Conservation (phyloP, 1,140 invertebrate species). For the Copidosoma floridanum region DNA sequence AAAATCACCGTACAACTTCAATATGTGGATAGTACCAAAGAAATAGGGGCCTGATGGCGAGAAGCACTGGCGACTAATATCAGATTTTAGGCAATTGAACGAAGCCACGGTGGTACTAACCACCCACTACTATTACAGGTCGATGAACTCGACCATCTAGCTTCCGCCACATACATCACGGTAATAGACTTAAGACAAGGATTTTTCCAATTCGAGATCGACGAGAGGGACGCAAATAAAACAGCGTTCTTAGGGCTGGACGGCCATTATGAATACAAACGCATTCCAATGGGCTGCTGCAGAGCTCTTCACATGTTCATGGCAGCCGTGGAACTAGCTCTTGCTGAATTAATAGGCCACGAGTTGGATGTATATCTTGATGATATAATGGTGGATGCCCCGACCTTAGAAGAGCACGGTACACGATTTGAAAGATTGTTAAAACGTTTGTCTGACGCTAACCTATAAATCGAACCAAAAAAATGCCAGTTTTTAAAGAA, state of each 20-base stretch:
- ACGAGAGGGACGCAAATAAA: constrained; percentile 43
- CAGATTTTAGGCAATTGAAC: constrained; percentile 31
- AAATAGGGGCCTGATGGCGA: constrained; percentile 43
- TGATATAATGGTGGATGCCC: constrained; percentile 42
- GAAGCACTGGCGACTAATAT: constrained; percentile 30
- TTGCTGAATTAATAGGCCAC: constrained; percentile 31
- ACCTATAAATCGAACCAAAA: constrained; percentile 33
- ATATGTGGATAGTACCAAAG: constrained; percentile 43
- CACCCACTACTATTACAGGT: constrained; percentile 57
- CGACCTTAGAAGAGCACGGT: constrained; percentile 41
- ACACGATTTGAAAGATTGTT: constrained; percentile 24
- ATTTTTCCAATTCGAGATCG: constrained; percentile 56
- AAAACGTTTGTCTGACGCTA: not conserved
- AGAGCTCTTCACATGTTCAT: constrained; percentile 44
- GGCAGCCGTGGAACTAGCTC: constrained; percentile 42
- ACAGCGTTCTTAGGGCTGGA: constrained; percentile 45
- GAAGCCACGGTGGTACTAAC: constrained; percentile 45
- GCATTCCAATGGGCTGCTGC: constrained; percentile 33
- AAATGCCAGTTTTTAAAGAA: not conserved
- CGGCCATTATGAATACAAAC: constrained; percentile 6
- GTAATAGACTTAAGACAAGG: constrained; percentile 53
- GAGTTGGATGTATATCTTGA: constrained; percentile 38
- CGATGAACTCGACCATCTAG: constrained; percentile 44
- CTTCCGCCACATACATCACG: constrained; percentile 40
- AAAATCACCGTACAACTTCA: constrained; percentile 37